These are phyloP conservation scores for Chaetorhynchus papuensis DNA, from an alignment of 2,113 vertebrate genomes.

Conservation along the genomic window DNA sequence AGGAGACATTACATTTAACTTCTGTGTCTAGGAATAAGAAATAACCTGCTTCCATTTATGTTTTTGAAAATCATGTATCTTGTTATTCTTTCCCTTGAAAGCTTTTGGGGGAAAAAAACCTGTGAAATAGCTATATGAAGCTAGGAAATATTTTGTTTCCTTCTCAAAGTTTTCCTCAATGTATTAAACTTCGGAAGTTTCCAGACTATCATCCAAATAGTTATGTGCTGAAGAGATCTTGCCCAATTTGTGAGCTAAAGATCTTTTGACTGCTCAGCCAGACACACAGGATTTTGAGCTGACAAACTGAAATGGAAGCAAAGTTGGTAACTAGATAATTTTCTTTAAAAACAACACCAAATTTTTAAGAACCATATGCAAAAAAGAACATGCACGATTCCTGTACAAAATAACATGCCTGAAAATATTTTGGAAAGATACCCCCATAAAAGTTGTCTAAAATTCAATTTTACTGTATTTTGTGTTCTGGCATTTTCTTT, in stretches of 20 bases:
- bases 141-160: background rate
- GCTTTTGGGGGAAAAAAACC: no score
- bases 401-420: background rate
- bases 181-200: background rate
- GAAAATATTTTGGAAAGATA: background rate
- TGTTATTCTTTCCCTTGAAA: background rate
- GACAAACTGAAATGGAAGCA: background rate
- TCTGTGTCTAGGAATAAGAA: background rate
- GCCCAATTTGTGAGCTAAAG: background rate
- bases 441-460: background rate
- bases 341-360: background rate
- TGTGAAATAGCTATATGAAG: background rate
- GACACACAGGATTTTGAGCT: background rate
- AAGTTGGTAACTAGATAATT: background rate
- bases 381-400: background rate
- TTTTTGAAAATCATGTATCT: background rate
- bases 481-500: background rate
- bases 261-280: background rate
- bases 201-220: background rate
- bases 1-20: background rate
- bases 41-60: background rate
- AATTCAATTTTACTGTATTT: background rate
- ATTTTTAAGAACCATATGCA: background rate
- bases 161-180: background rate
- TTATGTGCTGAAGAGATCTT: background rate